These are phyloP conservation scores for Frankliniella intonsa DNA, from an alignment of 2,888 invertebrate genomes.

Conservation along the genomic window DNA sequence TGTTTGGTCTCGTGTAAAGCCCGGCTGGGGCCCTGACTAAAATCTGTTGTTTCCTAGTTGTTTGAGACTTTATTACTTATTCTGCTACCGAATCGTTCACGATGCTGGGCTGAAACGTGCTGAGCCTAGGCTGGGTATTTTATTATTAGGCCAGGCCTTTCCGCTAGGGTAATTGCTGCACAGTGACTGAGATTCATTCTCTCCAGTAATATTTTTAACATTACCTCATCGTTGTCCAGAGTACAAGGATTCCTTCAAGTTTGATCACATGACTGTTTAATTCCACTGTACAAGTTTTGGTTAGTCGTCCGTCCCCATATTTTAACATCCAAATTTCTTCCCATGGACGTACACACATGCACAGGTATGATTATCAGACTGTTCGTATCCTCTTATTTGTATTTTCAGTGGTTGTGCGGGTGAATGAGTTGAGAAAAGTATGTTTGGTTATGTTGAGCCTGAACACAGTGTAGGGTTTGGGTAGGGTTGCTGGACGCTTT, in stretches of 20 bases:
- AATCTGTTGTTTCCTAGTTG: background rate
- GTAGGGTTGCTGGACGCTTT: conserved; percentile 22
- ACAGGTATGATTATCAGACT: conserved; percentile 16
- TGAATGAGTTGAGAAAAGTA: background rate
- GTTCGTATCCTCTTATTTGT: conserved; percentile 12
- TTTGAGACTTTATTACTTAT: background rate
- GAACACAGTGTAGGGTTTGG: conserved; percentile 19
- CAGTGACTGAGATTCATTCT: background rate
- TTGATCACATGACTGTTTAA: conserved; percentile 25
- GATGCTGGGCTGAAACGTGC: conserved; percentile 19
- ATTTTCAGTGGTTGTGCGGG: conserved; percentile 16
- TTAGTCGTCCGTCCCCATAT: conserved; percentile 22
- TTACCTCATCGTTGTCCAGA: background rate
- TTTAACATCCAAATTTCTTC: conserved; percentile 25
- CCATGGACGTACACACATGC: conserved; percentile 23
- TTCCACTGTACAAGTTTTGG: conserved; percentile 24
- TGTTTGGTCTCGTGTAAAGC: background rate
- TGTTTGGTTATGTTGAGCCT: conserved; percentile 25
- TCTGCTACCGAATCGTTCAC: conserved; percentile 17
- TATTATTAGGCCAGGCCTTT: conserved; percentile 14
- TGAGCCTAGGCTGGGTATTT: conserved; percentile 24
- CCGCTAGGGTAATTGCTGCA: background rate
- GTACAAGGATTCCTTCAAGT: conserved; percentile 5
- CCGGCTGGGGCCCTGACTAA: background rate
- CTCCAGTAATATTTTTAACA: background rate